phyloP scores from a whole-genome alignment of 2,888 invertebrate genomes.

The Epirrhoe alternata region DNA sequence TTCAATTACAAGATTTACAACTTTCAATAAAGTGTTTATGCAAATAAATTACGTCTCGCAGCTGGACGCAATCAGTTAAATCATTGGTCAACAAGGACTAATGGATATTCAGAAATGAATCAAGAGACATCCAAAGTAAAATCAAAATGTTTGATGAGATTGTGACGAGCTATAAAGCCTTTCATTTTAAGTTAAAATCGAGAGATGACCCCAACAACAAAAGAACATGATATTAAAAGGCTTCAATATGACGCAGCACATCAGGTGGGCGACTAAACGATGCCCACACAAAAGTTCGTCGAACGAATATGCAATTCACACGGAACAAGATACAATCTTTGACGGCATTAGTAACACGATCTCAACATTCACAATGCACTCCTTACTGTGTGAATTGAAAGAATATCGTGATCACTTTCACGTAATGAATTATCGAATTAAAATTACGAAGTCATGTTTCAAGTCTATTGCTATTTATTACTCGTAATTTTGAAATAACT shows the following conservation, averaged over 20 bases:
- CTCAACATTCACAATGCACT: slow-evolving; percentile 39
- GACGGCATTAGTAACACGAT: slow-evolving; percentile 43
- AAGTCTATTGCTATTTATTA: slow-evolving; percentile 41
- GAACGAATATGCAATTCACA: slow-evolving; percentile 42
- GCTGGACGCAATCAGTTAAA: slow-evolving; percentile 39
- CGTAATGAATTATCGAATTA: slow-evolving; percentile 51
- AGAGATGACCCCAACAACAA: slow-evolving; percentile 20
- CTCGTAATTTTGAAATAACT: slow-evolving; percentile 28
- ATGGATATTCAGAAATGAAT: slow-evolving; percentile 4
- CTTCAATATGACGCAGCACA: slow-evolving; percentile 32
- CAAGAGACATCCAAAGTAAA: not conserved
- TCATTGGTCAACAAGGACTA: slow-evolving; percentile 31
- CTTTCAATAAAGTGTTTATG: slow-evolving; percentile 39
- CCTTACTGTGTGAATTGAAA: slow-evolving; percentile 44
- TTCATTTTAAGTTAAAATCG: not conserved
- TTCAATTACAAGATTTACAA: slow-evolving; percentile 35
- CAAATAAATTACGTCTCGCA: slow-evolving; percentile 39
- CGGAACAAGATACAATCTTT: slow-evolving; percentile 34
- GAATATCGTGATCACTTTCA: slow-evolving; percentile 55
- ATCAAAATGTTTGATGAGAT: not conserved
- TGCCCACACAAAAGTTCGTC: slow-evolving; percentile 40
- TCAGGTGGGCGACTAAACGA: slow-evolving; percentile 47
- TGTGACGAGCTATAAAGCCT: not conserved
- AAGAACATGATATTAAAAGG: slow-evolving; percentile 17
- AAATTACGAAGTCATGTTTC: slow-evolving; percentile 43